Evolutionary conservation across 2,888 invertebrate genomes (phyloP), one percentile per base, ranked within the genome.

Genomic region (Pelosia muscerda): DNA sequence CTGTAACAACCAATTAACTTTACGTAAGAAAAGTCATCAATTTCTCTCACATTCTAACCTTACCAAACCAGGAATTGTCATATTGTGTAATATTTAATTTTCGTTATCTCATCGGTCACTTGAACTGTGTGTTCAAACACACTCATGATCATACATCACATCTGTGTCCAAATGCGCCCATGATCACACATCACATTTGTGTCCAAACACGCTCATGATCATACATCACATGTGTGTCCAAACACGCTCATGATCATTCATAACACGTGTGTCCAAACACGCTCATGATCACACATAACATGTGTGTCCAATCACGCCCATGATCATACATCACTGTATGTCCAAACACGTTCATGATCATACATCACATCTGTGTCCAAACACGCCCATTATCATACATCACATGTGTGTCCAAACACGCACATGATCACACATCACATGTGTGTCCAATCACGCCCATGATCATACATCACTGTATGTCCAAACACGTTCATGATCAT

Each of bases 41-140:
- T 55, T 62, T 62, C 25, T 49, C 34, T 60, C 2, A 53, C 11
- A 65, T 69, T 77, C 67, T 70, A 73, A 28, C 60, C 38, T 63
- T 66, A 69, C 65, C 70, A 1, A 65, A 67, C 26, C 69, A 60
- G 75, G 59, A 59, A 75, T 67, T 74, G 62, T 61, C 38, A 56
- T 26, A 65, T 80, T 79, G 68, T 71, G 49, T 69, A 79, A 81
- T 57, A 58, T 38, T 56, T 56, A 58, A 68, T 62, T 75, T 63
- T 65, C 22, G 54, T 66, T 61, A 67, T 68, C 63, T 74, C 68
- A 65, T 70, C 65, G 58, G 65, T 67, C 42, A 28, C 53, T 58
- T 64, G 49, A 59, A 59, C 23, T 58, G 65, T 65, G 28, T 22
- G 53, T 2, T 13, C 13, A 31, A n/a, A 34, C 42, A 49, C 59